Evolutionary conservation across 2,888 invertebrate genomes (phyloP), one percentile per base, ranked within the genome.

Genomic region (Chrysodeixis includens): DNA sequence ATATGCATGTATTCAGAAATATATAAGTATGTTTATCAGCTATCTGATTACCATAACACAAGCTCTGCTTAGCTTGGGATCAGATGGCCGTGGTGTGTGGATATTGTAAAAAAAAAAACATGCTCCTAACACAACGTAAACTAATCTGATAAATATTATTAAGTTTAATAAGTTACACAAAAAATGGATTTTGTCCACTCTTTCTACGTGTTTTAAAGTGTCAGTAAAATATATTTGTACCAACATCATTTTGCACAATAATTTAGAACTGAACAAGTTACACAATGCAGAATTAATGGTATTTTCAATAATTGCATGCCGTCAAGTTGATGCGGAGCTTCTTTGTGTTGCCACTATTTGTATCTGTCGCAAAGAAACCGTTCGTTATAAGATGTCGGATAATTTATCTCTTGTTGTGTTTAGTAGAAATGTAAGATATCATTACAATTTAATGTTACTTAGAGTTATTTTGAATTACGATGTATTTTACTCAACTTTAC

Each of bases 241-340:
- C 3, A 35, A 35, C 10, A 35, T 12, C 3, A 12, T 12, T 12
- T 35, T 26, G 26, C 35, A 35, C 9, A 10, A 35, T n/a, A n/a
- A n/a, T 6, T 6, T n/a, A 12, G n/a, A n/a, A 40, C 4, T n/a
- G n/a, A 40, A 40, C 40, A 40, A 49, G 18, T 49, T 10, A 18
- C 46, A 49, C 46, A 49, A 49, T 49, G 18, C 46, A 49, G 51
- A 26, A 51, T 62, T 62, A 18, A 62, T 62, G 51, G 26, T 22
- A 10, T 18, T 49, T 56, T 62, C 62, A 56, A 62, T 62, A 62
- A 56, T 62, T 56, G 62, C 62, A 56, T 12, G 18, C 18, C 14
- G 16, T 16, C 32, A 55, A 22, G 7, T 26, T 51, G 51, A 56
- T 62, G 62, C 51, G 56, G 49, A 49, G 62, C 10, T 49, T 35